phyloP scores from a whole-genome alignment of 2,113 vertebrate genomes.

The Telmatochromis sp. region DNA sequence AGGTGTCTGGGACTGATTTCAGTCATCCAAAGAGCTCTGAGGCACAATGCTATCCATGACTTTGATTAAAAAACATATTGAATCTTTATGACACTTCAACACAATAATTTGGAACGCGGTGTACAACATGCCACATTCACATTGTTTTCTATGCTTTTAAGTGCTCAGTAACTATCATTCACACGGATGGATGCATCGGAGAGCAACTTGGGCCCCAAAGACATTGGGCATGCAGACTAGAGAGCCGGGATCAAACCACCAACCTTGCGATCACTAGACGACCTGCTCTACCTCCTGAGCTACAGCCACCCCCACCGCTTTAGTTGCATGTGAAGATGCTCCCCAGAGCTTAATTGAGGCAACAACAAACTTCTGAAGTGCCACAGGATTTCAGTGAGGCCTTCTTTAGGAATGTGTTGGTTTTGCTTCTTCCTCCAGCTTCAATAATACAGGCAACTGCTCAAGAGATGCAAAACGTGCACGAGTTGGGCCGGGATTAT shows the following conservation, averaged over 20 bases:
- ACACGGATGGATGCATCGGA: neutral
- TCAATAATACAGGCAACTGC: neutral
- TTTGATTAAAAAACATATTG: neutral
- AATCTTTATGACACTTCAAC: neutral
- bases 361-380: neutral
- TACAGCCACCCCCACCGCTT: neutral
- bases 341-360: neutral
- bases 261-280: accelerated
- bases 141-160: neutral
- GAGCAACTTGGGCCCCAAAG: neutral
- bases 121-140: accelerated
- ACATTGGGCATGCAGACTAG: neutral
- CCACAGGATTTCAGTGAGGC: neutral
- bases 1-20: accelerated
- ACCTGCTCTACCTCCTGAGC: neutral
- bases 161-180: accelerated
- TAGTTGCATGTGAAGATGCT: neutral
- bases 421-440: neutral
- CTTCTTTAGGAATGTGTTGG: neutral
- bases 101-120: accelerated
- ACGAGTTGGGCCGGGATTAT: neutral
- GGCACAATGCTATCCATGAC: neutral
- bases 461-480: neutral
- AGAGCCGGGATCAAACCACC: neutral
- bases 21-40: neutral